phyloP scores from a whole-genome alignment of 2,888 invertebrate genomes.

The Alentia gelatinosa region DNA sequence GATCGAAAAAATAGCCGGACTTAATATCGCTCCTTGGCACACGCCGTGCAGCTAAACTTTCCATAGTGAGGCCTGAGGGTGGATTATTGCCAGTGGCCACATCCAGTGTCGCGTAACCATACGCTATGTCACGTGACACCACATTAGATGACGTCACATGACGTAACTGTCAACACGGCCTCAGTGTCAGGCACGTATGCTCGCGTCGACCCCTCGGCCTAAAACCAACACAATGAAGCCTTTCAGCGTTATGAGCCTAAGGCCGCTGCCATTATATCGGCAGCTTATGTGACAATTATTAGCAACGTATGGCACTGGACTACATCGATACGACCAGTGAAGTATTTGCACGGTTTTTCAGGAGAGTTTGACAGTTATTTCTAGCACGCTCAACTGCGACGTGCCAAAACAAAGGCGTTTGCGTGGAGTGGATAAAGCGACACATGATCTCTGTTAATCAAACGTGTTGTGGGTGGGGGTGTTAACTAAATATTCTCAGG shows the following conservation, averaged over 20 bases:
- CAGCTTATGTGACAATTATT: neutral
- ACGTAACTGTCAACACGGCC: neutral
- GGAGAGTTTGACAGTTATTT: too few relatives aligned
- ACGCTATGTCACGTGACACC: neutral
- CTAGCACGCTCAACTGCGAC: too few relatives aligned
- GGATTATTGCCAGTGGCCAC: neutral
- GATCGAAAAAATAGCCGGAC: too few relatives aligned
- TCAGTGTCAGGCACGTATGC: constrained; percentile 1
- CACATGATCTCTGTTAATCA: too few relatives aligned
- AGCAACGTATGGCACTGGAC: neutral
- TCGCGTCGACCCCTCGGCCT: neutral
- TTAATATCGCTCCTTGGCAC: too few relatives aligned
- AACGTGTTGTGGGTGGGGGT: too few relatives aligned
- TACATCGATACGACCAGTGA: neutral
- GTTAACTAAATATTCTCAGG: too few relatives aligned
- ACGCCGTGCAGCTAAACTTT: too few relatives aligned
- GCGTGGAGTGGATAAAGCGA: too few relatives aligned
- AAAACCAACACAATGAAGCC: neutral
- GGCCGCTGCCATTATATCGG: neutral
- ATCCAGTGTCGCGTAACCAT: neutral
- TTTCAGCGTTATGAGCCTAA: neutral
- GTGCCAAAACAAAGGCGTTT: too few relatives aligned
- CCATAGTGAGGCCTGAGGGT: neutral
- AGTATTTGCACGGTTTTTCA: neutral
- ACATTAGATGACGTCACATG: neutral